phyloP scores from a whole-genome alignment of 2,113 vertebrate genomes.

The Atlantisia rogersi region DNA sequence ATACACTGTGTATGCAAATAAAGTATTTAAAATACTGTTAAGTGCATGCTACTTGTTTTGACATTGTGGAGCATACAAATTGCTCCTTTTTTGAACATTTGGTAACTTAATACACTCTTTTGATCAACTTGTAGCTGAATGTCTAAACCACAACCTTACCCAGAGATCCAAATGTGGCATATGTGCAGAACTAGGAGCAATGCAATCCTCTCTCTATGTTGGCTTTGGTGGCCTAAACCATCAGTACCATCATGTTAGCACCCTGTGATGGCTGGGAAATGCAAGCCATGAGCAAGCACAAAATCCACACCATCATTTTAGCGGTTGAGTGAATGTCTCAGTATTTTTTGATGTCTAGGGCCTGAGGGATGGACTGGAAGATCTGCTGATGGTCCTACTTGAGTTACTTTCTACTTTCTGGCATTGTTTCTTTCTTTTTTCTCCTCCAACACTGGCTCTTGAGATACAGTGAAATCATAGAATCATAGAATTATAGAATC shows the following conservation, averaged over 20 bases:
- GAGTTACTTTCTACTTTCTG: not conserved
- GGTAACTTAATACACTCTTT: not conserved
- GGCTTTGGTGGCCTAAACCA: not conserved
- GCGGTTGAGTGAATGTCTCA: not conserved
- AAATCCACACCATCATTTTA: not conserved
- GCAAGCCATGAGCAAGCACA: not conserved
- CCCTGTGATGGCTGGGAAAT: not conserved
- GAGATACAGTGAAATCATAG: not conserved
- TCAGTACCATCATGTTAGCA: not conserved
- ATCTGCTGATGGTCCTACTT: not conserved
- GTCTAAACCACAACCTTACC: not conserved
- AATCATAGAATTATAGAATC: too few relatives aligned
- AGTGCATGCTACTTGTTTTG: not conserved
- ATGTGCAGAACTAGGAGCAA: not conserved
- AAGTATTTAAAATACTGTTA: not conserved
- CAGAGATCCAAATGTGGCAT: not conserved
- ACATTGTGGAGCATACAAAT: not conserved
- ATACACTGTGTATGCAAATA: rapidly evolving
- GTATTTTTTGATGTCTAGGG: not conserved
- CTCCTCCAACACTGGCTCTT: not conserved
- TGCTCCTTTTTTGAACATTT: not conserved
- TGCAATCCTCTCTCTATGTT: not conserved
- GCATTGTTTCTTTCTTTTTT: not conserved
- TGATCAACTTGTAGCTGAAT: not conserved
- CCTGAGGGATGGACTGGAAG: not conserved